Percentiles rank a stretch among this genome's conserved stretches.
These are phyloP conservation scores for Sebastolobus altivelis DNA, from an alignment of 2,797 vertebrate species.

Conservation along the genomic window DNA sequence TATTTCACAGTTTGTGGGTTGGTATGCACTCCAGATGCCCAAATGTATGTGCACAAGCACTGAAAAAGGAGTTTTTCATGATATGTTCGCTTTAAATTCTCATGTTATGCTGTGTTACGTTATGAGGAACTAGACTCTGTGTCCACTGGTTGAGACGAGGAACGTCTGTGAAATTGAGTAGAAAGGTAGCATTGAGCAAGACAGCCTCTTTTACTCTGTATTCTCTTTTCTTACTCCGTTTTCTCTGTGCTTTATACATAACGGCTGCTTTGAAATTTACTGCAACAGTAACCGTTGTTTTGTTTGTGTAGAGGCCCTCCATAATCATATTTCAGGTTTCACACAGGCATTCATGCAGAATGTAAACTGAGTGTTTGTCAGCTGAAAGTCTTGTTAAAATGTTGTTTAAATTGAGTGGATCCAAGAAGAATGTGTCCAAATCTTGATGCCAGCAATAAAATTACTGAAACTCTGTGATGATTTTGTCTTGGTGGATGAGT, in stretches of 20 bases:
- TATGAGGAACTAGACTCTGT: neutral
- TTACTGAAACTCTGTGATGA: neutral
- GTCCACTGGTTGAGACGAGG: neutral
- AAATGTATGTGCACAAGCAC: too few species aligned
- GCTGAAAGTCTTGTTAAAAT: neutral
- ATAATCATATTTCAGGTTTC: neutral
- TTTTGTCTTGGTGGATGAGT: neutral
- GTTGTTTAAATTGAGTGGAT: constrained; percentile 5
- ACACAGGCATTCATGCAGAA: neutral
- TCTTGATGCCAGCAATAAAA: constrained; percentile 34
- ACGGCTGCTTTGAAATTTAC: neutral
- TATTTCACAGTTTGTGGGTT: too few species aligned
- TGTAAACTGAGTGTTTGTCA: neutral
- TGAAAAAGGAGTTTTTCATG: neutral
- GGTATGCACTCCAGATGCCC: too few species aligned
- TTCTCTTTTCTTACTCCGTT: neutral
- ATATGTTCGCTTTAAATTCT: neutral
- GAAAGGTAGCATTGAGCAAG: neutral
- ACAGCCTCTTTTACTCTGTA: neutral
- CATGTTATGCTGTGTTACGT: neutral
- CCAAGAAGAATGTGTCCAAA: neutral
- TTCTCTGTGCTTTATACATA: neutral
- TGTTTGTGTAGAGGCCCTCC: neutral
- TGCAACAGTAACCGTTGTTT: neutral
- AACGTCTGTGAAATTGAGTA: neutral